phyloP scores from a whole-genome alignment of 2,113 vertebrate genomes.

The Arvicanthis niloticus region DNA sequence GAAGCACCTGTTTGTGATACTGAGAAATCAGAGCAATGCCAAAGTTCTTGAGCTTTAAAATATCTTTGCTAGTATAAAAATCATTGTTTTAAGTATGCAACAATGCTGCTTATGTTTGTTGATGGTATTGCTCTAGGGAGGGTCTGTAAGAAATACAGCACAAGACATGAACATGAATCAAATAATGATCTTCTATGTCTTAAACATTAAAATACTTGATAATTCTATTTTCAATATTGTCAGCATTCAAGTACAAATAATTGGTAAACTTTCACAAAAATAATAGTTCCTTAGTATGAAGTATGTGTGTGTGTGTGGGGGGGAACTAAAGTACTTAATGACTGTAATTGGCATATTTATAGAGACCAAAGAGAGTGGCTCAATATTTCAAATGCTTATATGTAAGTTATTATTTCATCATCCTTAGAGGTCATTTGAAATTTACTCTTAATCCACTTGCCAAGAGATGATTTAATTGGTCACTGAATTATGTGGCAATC shows the following conservation, averaged over 20 bases:
- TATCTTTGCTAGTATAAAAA: neutral
- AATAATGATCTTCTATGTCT: neutral
- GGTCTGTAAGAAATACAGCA: neutral
- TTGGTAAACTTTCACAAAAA: neutral
- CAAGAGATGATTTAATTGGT: neutral
- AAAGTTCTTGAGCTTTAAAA: neutral
- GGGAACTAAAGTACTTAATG: neutral
- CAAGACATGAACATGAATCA: neutral
- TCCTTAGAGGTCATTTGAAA: neutral
- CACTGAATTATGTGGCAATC: neutral
- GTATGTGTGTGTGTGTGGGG: rapidly evolving
- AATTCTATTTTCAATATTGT: neutral
- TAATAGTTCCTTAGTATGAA: neutral
- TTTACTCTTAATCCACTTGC: neutral
- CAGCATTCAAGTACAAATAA: neutral
- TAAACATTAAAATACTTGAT: neutral
- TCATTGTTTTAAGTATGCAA: neutral
- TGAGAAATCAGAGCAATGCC: neutral
- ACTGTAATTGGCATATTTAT: neutral
- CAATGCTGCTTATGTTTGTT: neutral
- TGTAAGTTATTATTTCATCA: neutral
- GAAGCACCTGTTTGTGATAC: neutral
- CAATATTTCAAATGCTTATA: neutral
- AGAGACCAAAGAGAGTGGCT: neutral
- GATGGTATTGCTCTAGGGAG: neutral